Evolutionary conservation across 2,113 vertebrate species (phyloP), one percentile per base, ranked within the genome.

Genomic region (Agapornis roseicollis): DNA sequence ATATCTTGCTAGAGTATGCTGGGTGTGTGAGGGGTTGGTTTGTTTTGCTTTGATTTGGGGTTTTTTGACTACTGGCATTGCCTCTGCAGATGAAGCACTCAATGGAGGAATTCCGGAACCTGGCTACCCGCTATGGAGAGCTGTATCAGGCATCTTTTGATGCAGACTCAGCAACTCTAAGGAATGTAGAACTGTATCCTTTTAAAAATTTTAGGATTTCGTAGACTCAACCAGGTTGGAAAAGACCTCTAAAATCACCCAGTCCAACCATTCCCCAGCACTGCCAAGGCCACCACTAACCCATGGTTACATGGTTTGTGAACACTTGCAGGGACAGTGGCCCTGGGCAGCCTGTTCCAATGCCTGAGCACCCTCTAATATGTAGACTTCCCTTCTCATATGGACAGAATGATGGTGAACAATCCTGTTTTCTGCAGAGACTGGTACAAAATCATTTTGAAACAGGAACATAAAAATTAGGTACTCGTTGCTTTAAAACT

Each of bases 151-250:
- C 99, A 1, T 99, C 99, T 24, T 99, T 99, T 88, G 99, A 99
- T n/a, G 99, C 99, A 0, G 99, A 99, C 92, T 99, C 98, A 0
- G 98, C 99, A 73, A 99, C 99, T 39, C 98, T 99, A 68, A 98
- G 99, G 61, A 99, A 99, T 23, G 98, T 99, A 41, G 99, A 99
- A 93, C 96, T 99, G 99, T 99, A 99, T 99, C 99, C 99, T 90
- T 71, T 56, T 55, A 52, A 91, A 79, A 96, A 70, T 41, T 29
- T 39, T 20, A 11, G 33, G 55, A 58, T 58, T 58, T 58, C 20
- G 0, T 24, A 35, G 56, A 10, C 14, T 58, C 56, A 35, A 7
- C 33, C 20, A 23, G 56, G 2, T 15, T 58, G 56, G 22, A 2
- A 58, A 58, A 58, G 33, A 0, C 20, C 56, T 35, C 35, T 35